Evolutionary conservation across 1,140 invertebrate species (phyloP).

Genomic region (Marisa cornuarietis): DNA sequence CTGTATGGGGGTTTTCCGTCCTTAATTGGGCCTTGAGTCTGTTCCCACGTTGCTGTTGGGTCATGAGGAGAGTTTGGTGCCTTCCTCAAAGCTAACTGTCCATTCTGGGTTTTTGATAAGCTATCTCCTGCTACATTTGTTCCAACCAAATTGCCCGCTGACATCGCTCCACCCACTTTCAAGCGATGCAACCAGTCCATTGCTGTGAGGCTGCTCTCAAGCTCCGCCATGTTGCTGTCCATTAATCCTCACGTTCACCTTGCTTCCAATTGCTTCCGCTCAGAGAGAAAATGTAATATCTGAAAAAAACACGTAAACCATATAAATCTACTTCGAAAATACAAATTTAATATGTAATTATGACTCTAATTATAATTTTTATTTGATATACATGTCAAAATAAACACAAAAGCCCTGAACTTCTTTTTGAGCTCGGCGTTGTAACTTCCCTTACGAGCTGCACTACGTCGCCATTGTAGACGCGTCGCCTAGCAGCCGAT

Average conservation of each 20-base stretch:
- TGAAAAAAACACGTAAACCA: background rate
- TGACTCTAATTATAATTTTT: background rate
- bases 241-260: conserved; percentile 15
- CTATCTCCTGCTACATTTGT: conserved; percentile 45
- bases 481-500: conserved; percentile 52
- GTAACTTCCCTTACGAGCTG: conserved; percentile 27
- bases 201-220: conserved; percentile 69
- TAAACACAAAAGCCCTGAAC: background rate
- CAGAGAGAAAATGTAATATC: background rate
- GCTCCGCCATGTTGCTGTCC: conserved; percentile 64
- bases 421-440: conserved; percentile 27
- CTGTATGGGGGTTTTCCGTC: conserved; percentile 73
- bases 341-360: background rate
- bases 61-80: conserved; percentile 57
- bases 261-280: background rate
- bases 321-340: background rate
- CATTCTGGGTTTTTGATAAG: conserved; percentile 43
- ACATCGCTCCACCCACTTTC: conserved; percentile 64
- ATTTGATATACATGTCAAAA: background rate
- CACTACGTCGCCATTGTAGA: conserved; percentile 46
- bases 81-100: conserved; percentile 56
- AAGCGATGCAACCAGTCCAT: conserved; percentile 72
- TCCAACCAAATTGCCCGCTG: conserved; percentile 47
- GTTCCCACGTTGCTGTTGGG: conserved; percentile 53
- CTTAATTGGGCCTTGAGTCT: conserved; percentile 48